Percentiles rank a stretch among this genome's conserved stretches.
Conservation (phyloP, 2,797 vertebrate species). For the Rhinichthys osculus region DNA sequence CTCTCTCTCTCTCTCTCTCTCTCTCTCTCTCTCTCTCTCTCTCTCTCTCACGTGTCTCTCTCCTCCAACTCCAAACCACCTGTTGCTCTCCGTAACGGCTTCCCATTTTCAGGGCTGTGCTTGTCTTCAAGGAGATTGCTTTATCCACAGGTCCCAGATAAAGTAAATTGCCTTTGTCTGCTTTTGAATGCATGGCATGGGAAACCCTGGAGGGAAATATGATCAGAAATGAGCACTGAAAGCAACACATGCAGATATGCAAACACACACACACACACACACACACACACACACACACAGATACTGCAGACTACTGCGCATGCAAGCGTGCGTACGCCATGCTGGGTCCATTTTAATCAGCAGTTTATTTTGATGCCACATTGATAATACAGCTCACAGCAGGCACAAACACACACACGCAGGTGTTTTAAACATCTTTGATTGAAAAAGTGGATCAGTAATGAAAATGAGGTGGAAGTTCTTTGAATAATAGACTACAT, state of each 20-base stretch:
- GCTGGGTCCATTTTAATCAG: slow-evolving; percentile 48
- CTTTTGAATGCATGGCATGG: slow-evolving; percentile 50
- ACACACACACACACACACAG: not conserved
- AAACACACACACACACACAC: not conserved
- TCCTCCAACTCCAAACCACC: slow-evolving; percentile 8
- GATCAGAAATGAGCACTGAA: slow-evolving; percentile 17
- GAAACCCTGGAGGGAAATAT: slow-evolving; percentile 42
- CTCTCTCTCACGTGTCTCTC: not conserved
- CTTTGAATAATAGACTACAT: not conserved
- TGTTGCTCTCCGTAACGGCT: slow-evolving; percentile 34
- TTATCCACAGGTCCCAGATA: slow-evolving; percentile 63
- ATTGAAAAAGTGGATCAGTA: slow-evolving; percentile 47
- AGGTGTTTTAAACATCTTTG: slow-evolving; percentile 43
- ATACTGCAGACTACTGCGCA: not conserved
- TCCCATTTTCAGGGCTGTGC: slow-evolving; percentile 33
- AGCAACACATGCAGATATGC: slow-evolving; percentile 32
- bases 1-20: not conserved
- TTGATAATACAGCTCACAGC: slow-evolving; percentile 39
- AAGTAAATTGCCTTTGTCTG: slow-evolving; percentile 59
- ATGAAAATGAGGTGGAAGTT: slow-evolving; percentile 26
- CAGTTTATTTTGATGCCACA: slow-evolving; percentile 43
- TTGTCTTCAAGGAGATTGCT: slow-evolving; percentile 53
- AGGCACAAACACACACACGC: slow-evolving; percentile 30
- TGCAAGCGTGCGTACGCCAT: not conserved
- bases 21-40: not conserved